Conservation (phyloP, 2,797 vertebrate genomes). For the Cyprinella venusta region DNA sequence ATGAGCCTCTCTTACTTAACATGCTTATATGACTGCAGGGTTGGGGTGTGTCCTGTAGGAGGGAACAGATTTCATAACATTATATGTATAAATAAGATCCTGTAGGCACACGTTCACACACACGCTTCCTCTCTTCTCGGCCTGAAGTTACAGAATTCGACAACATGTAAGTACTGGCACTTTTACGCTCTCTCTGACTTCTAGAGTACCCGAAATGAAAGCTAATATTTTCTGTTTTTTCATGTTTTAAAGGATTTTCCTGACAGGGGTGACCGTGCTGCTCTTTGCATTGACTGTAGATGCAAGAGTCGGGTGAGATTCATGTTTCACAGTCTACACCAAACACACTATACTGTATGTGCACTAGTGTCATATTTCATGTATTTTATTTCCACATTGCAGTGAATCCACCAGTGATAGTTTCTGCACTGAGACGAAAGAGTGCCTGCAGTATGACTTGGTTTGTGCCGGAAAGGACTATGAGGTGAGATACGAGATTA, state of each 20-base stretch:
- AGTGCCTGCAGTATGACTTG: constrained; percentile 72
- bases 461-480: constrained; percentile 65
- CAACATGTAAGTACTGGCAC: constrained; percentile 31
- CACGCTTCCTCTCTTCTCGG: background rate
- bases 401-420: constrained; percentile 66
- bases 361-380: background rate
- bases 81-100: constrained; percentile 20
- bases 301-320: constrained; percentile 74
- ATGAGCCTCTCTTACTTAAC: constrained; percentile 22
- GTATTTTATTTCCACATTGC: constrained; percentile 40
- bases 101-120: background rate
- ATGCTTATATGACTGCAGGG: constrained; percentile 22
- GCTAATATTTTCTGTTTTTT: background rate
- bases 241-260: constrained; percentile 67
- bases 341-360: background rate
- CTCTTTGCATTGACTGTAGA: constrained; percentile 70
- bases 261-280: constrained; percentile 67
- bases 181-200: no score
- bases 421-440: constrained; percentile 69
- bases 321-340: background rate
- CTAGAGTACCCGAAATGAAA: background rate
- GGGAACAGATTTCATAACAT: constrained; percentile 33
- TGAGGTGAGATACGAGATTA: constrained; percentile 68
- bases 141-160: background rate
- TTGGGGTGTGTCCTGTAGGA: background rate